A percentile compares a stretch with the other conserved stretches of the same genome.
These are phyloP conservation scores for Hucho hucho DNA, from an alignment of 2,113 vertebrate genomes.

Conservation along the genomic window DNA sequence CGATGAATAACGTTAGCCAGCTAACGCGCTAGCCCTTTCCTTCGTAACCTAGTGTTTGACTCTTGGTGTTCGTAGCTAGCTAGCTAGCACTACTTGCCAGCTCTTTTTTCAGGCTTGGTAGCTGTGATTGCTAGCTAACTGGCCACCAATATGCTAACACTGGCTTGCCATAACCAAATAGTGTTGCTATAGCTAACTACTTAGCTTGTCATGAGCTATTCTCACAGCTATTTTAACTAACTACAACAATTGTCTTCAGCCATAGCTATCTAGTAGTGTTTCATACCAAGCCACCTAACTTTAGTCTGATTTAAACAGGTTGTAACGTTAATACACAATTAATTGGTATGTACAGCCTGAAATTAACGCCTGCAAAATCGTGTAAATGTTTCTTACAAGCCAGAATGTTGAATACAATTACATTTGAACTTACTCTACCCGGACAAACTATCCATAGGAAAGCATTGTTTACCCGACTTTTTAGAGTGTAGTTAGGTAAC, in stretches of 20 bases:
- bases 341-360: too few species aligned
- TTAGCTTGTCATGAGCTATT: background rate
- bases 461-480: too few species aligned
- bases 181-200: background rate
- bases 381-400: too few species aligned
- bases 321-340: too few species aligned
- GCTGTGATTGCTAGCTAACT: background rate
- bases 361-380: too few species aligned
- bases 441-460: too few species aligned
- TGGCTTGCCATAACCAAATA: background rate
- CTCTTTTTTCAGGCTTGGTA: background rate
- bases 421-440: too few species aligned
- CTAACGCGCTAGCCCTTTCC: too few species aligned
- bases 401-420: too few species aligned
- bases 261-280: background rate
- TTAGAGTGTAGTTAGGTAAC: too few species aligned
- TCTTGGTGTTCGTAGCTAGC: background rate
- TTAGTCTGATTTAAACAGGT: too few species aligned
- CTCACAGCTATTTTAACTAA: background rate
- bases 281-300: background rate
- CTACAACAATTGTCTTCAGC: background rate
- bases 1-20: too few species aligned
- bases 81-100: background rate
- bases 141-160: background rate
- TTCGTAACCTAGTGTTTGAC: background rate